Conservation (phyloP, 2,113 vertebrate genomes). For the Holacanthus passer region DNA sequence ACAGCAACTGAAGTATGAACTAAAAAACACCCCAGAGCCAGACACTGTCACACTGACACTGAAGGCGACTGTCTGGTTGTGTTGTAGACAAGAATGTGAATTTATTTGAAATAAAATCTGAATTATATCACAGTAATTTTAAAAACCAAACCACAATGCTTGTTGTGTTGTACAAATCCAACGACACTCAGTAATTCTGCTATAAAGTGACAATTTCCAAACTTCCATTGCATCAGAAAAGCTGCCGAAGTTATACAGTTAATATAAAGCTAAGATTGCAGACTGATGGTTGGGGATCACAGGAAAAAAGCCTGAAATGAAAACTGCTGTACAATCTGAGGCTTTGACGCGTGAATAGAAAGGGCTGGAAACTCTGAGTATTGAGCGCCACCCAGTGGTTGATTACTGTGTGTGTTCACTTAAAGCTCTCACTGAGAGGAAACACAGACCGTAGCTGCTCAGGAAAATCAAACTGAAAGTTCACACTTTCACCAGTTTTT, state of each 20-base stretch:
- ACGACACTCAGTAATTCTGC: background rate
- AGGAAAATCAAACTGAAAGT: background rate
- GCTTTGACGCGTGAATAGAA: conserved; percentile 11
- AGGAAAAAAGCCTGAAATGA: background rate
- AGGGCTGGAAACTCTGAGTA: conserved; percentile 8
- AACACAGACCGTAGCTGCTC: background rate
- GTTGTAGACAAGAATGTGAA: conserved; percentile 17
- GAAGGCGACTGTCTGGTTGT: conserved; percentile 30
- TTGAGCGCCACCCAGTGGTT: conserved; percentile 68
- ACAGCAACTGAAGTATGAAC: conserved; percentile 63
- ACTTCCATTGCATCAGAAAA: background rate
- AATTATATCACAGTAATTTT: background rate
- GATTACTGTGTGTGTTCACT: background rate
- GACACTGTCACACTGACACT: conserved; percentile 29
- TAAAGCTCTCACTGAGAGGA: background rate
- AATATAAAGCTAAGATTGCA: conserved; percentile 11
- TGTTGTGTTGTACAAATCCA: background rate
- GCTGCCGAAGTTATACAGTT: background rate
- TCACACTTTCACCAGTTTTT: background rate
- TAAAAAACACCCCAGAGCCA: conserved; percentile 41
- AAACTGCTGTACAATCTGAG: conserved; percentile 2
- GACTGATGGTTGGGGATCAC: background rate
- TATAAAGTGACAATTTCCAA: background rate
- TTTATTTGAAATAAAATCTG: conserved; percentile 20
- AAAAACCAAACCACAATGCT: background rate